Percentiles rank a stretch among this genome's conserved stretches.
phyloP scores from a whole-genome alignment of 23 tunicate species.

The Ciona savignyi region DNA sequence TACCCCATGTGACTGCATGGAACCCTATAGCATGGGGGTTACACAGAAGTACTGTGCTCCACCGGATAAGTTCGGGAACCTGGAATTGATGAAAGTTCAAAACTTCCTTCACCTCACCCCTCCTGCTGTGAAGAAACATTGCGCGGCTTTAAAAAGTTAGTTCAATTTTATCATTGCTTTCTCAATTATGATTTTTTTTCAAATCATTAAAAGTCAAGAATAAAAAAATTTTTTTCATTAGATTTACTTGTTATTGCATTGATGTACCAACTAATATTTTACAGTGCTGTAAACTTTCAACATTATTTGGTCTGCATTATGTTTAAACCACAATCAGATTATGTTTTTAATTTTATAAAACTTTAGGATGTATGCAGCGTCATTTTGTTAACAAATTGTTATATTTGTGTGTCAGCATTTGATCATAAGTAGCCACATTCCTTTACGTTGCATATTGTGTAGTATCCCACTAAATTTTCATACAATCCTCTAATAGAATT shows the following conservation, averaged over 20 bases:
- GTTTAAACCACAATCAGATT: no score
- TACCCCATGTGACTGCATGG: no score
- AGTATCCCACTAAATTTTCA: no score
- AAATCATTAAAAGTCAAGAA: neutral
- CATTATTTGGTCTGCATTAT: neutral
- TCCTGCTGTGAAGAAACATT: constrained; percentile 73
- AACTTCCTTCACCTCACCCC: constrained; percentile 87
- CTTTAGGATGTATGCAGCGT: no score
- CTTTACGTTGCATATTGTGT: no score
- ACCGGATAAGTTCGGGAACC: constrained; percentile 56
- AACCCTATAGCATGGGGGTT: constrained; percentile 67
- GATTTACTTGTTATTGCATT: neutral
- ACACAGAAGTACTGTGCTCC: constrained; percentile 27
- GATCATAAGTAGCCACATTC: no score
- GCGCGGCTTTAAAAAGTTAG: constrained; percentile 55
- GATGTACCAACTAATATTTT: neutral
- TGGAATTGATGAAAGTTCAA: constrained; percentile 83
- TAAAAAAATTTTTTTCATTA: constrained; percentile 9
- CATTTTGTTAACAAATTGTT: no score
- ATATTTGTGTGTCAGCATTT: no score
- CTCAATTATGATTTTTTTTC: no score
- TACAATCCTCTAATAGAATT: no score
- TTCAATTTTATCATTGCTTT: no score
- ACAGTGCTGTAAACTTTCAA: neutral
- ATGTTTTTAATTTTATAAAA: no score